A percentile compares a stretch with the other conserved stretches of the same genome.
Conservation (phyloP, 2,888 invertebrate species). For the Netelia fuscicornis region DNA sequence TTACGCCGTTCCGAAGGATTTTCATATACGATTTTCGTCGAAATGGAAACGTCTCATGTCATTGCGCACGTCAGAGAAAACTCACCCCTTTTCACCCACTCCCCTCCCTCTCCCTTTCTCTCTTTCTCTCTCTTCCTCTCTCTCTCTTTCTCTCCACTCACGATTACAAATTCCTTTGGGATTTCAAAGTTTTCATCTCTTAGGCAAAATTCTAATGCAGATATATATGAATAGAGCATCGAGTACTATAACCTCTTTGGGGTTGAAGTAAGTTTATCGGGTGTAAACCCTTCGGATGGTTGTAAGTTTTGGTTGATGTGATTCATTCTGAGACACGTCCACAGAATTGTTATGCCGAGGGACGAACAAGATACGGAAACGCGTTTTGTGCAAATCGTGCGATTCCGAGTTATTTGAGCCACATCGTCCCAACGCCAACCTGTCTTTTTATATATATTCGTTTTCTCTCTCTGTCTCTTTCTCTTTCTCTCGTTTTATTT, state of each 20-base stretch:
- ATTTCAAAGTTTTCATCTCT: conserved; percentile 76
- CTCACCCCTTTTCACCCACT: no score
- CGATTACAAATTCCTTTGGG: conserved; percentile 75
- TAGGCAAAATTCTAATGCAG: conserved; percentile 45
- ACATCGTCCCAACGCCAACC: no score
- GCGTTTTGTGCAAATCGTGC: conserved; percentile 2
- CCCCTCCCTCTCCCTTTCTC: no score
- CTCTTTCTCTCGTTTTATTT: background rate
- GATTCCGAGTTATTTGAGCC: background rate
- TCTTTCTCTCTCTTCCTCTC: background rate
- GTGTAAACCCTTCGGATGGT: conserved; percentile 20
- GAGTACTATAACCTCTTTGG: conserved; percentile 64
- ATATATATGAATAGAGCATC: conserved; percentile 56
- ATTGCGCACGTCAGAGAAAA: conserved; percentile 39
- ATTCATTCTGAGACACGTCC: conserved; percentile 66
- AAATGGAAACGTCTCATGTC: conserved; percentile 48
- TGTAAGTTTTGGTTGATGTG: conserved; percentile 63
- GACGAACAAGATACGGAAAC: conserved; percentile 26
- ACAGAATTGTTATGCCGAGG: conserved; percentile 57
- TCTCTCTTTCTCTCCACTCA: conserved; percentile 17
- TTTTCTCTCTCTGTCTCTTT: background rate
- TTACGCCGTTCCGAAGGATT: conserved; percentile 54
- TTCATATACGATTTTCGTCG: conserved; percentile 7
- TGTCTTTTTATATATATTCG: background rate
- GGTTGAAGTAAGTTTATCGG: no score